phyloP scores from a whole-genome alignment of 2,113 vertebrate species.

The Daboia siamensis region DNA sequence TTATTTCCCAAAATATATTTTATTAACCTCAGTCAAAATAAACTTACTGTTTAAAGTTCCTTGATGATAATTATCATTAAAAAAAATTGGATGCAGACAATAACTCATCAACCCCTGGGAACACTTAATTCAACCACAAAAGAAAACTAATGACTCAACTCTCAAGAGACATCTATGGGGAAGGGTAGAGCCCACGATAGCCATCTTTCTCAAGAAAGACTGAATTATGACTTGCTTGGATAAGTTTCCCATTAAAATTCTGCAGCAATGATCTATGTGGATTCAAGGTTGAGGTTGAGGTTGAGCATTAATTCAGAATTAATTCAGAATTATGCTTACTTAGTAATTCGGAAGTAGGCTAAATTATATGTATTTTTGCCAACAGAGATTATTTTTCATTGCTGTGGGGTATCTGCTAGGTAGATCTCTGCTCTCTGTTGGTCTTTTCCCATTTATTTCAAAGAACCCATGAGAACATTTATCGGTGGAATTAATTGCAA shows the following conservation, averaged over 20 bases:
- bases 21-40: slow-evolving; percentile 29
- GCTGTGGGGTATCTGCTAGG: not conserved
- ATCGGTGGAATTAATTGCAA: not conserved
- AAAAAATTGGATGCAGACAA: slow-evolving; percentile 50
- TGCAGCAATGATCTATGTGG: slow-evolving; percentile 9
- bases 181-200: slow-evolving; percentile 58
- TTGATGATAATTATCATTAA: slow-evolving; percentile 33
- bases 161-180: slow-evolving; percentile 50
- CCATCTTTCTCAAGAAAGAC: slow-evolving; percentile 49
- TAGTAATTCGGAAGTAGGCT: not conserved
- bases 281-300: not conserved
- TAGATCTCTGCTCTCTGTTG: not conserved
- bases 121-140: slow-evolving; percentile 51
- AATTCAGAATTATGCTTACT: not conserved
- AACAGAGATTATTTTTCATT: not conserved
- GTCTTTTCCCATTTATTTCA: not conserved
- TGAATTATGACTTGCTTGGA: slow-evolving; percentile 60
- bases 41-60: slow-evolving; percentile 30
- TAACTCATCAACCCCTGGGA: slow-evolving; percentile 32
- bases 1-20: slow-evolving; percentile 1
- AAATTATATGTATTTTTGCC: not conserved
- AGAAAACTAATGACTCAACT: slow-evolving; percentile 54
- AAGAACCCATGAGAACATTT: not conserved
- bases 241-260: slow-evolving; percentile 45
- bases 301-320: not conserved